Conservation (phyloP, 2,113 vertebrate species). For the Brienomyrus brachyistius region DNA sequence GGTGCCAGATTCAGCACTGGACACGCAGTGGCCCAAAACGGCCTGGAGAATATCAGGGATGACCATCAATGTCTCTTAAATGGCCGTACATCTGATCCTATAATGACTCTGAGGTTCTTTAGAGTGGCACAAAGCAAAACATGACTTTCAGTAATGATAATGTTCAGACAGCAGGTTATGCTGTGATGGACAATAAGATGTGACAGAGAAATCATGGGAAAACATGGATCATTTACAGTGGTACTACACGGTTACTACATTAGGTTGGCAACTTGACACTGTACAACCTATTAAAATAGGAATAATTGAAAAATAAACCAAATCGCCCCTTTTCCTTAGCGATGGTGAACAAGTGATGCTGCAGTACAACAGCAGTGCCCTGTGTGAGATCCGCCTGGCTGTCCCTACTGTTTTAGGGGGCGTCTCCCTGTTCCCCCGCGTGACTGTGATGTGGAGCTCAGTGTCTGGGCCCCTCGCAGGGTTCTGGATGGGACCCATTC, state of each 20-base stretch:
- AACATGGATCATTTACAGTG: not conserved
- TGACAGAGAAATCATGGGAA: not conserved
- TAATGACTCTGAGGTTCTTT: not conserved
- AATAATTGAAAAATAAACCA: not conserved
- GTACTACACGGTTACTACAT: not conserved
- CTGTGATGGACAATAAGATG: not conserved
- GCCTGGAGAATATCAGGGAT: not conserved
- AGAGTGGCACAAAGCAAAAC: not conserved
- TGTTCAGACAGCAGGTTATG: not conserved
- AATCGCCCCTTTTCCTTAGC: not conserved
- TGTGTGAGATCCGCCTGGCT: not conserved
- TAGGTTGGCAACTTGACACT: not conserved
- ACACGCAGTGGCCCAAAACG: not conserved
- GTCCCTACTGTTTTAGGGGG: not conserved
- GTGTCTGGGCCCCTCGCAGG: not conserved
- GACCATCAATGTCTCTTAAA: not conserved
- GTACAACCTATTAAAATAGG: not conserved
- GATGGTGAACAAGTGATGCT: not conserved
- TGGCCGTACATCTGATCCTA: not conserved
- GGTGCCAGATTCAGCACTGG: not conserved
- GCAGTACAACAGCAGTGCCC: not conserved
- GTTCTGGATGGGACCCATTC: not conserved
- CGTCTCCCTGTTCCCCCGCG: not conserved
- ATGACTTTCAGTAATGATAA: not conserved
- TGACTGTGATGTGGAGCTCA: not conserved